Base-by-base conservation (phyloP, 2,888 invertebrate species). In the Hipparchia sbordonii region DNA sequence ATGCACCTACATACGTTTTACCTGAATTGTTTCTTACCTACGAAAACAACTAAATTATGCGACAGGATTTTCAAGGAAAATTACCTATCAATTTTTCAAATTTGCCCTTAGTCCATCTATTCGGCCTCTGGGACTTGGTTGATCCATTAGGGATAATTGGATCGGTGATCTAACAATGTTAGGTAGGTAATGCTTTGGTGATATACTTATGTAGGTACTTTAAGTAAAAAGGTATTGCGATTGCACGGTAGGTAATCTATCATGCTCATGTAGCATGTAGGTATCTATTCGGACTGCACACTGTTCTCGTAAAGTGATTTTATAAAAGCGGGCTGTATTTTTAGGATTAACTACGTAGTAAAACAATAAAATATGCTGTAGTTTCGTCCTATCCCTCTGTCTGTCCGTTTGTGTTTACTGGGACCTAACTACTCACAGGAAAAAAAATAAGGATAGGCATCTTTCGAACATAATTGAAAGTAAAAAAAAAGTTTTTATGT, bases 111-210 rank as follows among this genome's bases (percentile, higher is more conserved):
- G 9, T 56, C 67, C n/a, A 60, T 60, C 76, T 77, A 75, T 76
- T 39, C 5, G 6, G 8, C 48, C 73, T 76, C 78, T 76, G 70
- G 74, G 77, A 74, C 78, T 77, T 80, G 87, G 80, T 84, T 84
- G 74, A 82, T 88, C 90, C 91, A 91, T 90, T 91, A 91, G 79
- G 82, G 82, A 85, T 91, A 91, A 92, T 92, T 91, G 91, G 89
- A 89, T 89, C 81, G 85, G 78, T 81, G 76, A 59, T 65, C 71
- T 77, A 76, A 78, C 81, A 79, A 81, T 83, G 81, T 81, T 76
- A 39, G 39, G 39, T 76, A 39, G 39, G 39, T 39, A 76, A 78
- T 68, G 59, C 68, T 60, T 59, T 23, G 59, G 48, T 57, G 68
- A 9, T 54, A 56, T 57, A 57, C 46, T 10, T 51, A 12, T 5